Base-by-base conservation (phyloP, 2,113 vertebrate species). In the Pandion haliaetus region DNA sequence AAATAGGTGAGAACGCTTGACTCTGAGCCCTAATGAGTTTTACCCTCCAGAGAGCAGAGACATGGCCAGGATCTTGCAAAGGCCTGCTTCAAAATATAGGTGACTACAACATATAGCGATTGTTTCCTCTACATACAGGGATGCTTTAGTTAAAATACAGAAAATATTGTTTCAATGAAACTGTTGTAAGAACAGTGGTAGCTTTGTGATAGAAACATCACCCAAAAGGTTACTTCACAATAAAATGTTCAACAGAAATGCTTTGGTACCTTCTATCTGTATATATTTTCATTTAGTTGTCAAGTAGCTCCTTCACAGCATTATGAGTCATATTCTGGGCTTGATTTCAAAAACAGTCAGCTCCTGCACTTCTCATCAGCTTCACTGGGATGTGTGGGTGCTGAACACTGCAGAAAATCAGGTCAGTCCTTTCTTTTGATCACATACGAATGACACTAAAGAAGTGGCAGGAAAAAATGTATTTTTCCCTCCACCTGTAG, bases 381-480 rank as follows among this genome's bases (percentile, higher is more conserved):
- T 91, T 94, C 93, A 49, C 58, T 85, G 87, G 87, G 82, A 91
- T 70, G 67, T 95, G 96, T 94, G 94, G 97, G 89, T 95, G 94
- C 96, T 95, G 83, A 95, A 73, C 70, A 57, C 61, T 85, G 89
- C 3, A 0, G 89, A 95, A 97, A 97, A 95, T 88, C 78, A 97
- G 96, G 94, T 95, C 94, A 97, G 82, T 52, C 74, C 79, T 95
- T 86, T 52, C 89, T 96, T 96, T 95, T 95, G 91, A 96, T 95
- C 91, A 90, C 32, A 85, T 19, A 89, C 78, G 62, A 73, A 17
- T 47, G 87, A 54, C n/a, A 83, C 67, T 88, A 50, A 80, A 72
- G 50, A 77, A 85, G 21, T 70, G 88, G n/a, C 85, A 96, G 86
- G 58, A 47, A 73, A 86, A 91, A 70, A 77, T 1, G 34, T 63